Conservation (phyloP, 2,113 vertebrate genomes). For the Pelobates fuscus region DNA sequence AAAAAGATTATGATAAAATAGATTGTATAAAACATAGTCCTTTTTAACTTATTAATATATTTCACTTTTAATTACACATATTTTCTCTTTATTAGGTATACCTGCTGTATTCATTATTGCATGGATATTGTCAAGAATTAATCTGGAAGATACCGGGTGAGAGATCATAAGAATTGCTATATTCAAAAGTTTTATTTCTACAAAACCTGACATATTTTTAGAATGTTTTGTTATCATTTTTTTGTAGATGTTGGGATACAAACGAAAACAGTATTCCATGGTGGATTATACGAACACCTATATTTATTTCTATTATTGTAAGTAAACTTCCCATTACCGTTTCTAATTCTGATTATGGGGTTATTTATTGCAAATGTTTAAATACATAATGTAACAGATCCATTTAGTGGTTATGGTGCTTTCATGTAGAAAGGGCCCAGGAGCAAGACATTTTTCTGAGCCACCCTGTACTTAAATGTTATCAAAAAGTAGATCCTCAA, state of each 20-base stretch:
- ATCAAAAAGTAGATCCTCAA: too few species aligned
- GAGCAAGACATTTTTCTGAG: too few species aligned
- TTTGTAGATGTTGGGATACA: slow-evolving; percentile 77
- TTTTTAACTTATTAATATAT: not conserved
- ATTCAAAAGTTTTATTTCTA: not conserved
- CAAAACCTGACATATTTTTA: not conserved
- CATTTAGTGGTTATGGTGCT: too few species aligned
- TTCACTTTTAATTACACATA: not conserved
- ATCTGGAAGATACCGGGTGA: slow-evolving; percentile 88
- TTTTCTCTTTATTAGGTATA: slow-evolving; percentile 70
- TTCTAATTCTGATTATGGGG: too few species aligned
- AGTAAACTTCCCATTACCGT: slow-evolving; percentile 59
- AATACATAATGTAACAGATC: too few species aligned
- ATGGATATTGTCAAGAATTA: slow-evolving; percentile 77
- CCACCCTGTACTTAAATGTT: too few species aligned
- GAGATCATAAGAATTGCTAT: slow-evolving; percentile 34
- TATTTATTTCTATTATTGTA: slow-evolving; percentile 76
- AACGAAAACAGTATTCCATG: slow-evolving; percentile 72
- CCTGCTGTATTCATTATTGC: slow-evolving; percentile 77
- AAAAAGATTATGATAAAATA: too few species aligned
- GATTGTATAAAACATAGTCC: too few species aligned
- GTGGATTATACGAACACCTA: slow-evolving; percentile 76
- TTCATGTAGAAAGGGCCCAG: too few species aligned
- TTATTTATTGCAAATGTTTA: too few species aligned
- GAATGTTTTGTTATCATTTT: slow-evolving; percentile 8